Conservation (phyloP, 2,113 vertebrate species). For the Hyla sarda region DNA sequence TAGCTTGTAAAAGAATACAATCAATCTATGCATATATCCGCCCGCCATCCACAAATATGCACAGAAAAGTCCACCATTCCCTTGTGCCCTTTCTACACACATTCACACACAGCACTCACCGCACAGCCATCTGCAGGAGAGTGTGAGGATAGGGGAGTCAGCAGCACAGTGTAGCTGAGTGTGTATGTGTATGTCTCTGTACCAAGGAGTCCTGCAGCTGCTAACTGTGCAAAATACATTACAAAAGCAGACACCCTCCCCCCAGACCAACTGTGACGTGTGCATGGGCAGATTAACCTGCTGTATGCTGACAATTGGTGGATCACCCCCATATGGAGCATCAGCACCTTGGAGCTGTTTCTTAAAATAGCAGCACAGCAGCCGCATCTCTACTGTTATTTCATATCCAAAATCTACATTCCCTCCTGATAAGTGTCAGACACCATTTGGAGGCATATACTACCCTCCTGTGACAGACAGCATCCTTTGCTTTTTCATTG, state of each 20-base stretch:
- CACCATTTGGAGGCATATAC: not conserved
- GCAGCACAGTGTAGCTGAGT: constrained; percentile 42
- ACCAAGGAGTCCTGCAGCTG: constrained; percentile 58
- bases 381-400: not conserved
- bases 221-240: constrained; percentile 62
- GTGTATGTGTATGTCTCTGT: constrained; percentile 30
- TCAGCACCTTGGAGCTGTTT: constrained; percentile 5
- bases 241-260: constrained; percentile 71
- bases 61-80: not conserved
- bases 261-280: constrained; percentile 70
- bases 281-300: constrained; percentile 68
- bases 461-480: not conserved
- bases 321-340: constrained; percentile 63
- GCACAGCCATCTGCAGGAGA: constrained; percentile 55
- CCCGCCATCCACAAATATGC: too few relatives aligned
- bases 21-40: not conserved
- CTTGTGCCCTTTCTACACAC: not conserved
- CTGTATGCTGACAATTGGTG: constrained; percentile 61
- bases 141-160: constrained; percentile 32
- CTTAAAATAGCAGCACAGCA: not conserved
- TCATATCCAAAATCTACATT: not conserved
- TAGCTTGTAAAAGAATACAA: not conserved
- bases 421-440: not conserved
- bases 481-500: too few relatives aligned
- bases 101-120: constrained; percentile 58